Conservation (phyloP, 2,888 invertebrate genomes). For the Euclidia mi region DNA sequence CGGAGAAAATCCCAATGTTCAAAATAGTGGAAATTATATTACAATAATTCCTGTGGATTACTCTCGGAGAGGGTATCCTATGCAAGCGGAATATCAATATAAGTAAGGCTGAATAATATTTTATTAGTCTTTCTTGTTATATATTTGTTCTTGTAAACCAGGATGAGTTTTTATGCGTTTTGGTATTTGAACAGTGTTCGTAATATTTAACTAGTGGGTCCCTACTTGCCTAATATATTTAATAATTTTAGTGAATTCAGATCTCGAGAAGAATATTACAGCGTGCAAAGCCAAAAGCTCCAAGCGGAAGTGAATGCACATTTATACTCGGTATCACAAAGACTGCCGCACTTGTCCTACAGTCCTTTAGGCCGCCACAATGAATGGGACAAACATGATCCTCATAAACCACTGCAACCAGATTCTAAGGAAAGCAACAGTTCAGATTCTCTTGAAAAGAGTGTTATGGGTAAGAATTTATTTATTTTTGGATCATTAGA, state of each 20-base stretch:
- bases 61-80: slow-evolving; percentile 88
- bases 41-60: slow-evolving; percentile 91
- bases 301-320: slow-evolving; percentile 88
- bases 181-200: no score
- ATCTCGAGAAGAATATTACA: slow-evolving; percentile 87
- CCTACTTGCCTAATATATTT: neutral
- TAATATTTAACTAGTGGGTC: no score
- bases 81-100: slow-evolving; percentile 90
- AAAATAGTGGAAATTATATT: slow-evolving; percentile 88
- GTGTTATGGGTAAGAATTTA: slow-evolving; percentile 82
- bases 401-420: slow-evolving; percentile 83
- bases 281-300: slow-evolving; percentile 85
- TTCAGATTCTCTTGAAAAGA: slow-evolving; percentile 87
- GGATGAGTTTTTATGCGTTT: no score
- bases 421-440: slow-evolving; percentile 88
- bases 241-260: slow-evolving; percentile 81
- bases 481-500: neutral
- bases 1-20: slow-evolving; percentile 84
- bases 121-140: no score
- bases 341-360: slow-evolving; percentile 88
- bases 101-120: slow-evolving; percentile 77
- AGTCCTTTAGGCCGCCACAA: slow-evolving; percentile 85
- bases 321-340: slow-evolving; percentile 91
- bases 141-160: neutral
- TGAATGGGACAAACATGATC: slow-evolving; percentile 88